Evolutionary conservation across 2,797 vertebrate genomes (phyloP).

Genomic region (Peromyscus eremicus): DNA sequence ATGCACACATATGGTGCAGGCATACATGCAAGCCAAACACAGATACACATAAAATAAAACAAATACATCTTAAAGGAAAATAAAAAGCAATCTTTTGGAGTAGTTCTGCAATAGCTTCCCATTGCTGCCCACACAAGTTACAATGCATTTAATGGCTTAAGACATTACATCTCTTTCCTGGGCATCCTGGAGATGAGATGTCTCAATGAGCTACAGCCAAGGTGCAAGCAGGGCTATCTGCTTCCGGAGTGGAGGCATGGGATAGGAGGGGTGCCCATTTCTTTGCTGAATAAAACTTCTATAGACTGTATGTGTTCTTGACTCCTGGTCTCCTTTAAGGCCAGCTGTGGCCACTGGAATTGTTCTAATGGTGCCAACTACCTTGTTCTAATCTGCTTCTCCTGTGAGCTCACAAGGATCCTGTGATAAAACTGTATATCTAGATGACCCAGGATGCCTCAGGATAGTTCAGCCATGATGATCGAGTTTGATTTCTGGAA

Average conservation of each 20-base stretch:
- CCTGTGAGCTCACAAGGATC: neutral
- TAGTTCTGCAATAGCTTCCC: neutral
- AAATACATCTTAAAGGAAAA: neutral
- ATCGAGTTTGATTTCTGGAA: neutral
- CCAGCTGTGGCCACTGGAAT: neutral
- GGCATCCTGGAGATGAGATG: neutral
- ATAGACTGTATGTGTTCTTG: neutral
- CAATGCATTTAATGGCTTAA: neutral
- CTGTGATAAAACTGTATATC: rapidly evolving
- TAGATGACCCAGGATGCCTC: neutral
- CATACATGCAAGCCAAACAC: neutral
- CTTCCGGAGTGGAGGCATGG: no score
- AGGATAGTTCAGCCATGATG: neutral
- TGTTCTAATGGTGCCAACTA: neutral
- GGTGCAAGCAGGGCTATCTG: neutral
- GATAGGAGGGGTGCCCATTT: neutral
- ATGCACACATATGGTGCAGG: neutral
- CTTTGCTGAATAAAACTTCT: neutral
- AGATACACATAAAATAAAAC: neutral
- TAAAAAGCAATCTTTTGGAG: neutral
- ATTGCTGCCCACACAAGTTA: neutral
- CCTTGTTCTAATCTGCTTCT: neutral
- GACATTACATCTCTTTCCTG: neutral
- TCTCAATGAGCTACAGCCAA: neutral
- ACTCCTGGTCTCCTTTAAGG: neutral